A percentile compares a stretch with the other conserved stretches of the same genome.
phyloP scores from a whole-genome alignment of 2,888 invertebrate genomes.

The Synergus japonicus region DNA sequence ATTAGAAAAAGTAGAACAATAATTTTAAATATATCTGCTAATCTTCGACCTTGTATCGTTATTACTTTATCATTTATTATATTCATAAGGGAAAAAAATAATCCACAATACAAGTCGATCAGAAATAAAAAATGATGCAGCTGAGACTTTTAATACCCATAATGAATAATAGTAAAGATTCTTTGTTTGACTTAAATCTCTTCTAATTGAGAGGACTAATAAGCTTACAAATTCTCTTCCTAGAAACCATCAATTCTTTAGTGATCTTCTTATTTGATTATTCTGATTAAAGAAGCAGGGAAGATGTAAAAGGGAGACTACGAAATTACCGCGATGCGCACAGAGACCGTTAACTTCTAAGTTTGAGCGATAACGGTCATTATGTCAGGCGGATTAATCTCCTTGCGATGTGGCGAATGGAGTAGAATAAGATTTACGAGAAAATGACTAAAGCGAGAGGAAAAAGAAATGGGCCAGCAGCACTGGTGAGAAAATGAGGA shows the following conservation, averaged over 20 bases:
- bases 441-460: background rate
- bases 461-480: conserved; percentile 11
- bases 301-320: background rate
- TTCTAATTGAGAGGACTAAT: background rate
- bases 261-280: conserved; percentile 24
- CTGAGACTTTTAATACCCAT: background rate
- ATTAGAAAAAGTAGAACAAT: too few species aligned
- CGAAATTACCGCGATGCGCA: background rate
- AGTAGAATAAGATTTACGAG: conserved; percentile 28
- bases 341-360: conserved; percentile 13
- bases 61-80: background rate
- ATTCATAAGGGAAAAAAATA: background rate
- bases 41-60: background rate
- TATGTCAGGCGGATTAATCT: conserved; percentile 30
- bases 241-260: background rate
- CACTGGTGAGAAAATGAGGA: conserved; percentile 31
- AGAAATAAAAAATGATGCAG: background rate
- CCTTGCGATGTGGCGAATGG: conserved; percentile 26
- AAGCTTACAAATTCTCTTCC: background rate
- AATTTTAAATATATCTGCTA: too few species aligned
- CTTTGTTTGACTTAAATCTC: background rate
- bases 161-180: conserved; percentile 3
- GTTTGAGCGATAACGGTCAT: conserved; percentile 36
- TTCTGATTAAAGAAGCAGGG: conserved; percentile 21
- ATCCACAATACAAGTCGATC: background rate